Base-by-base conservation (phyloP, 2,113 vertebrate species). In the Psephotus haematonotus region DNA sequence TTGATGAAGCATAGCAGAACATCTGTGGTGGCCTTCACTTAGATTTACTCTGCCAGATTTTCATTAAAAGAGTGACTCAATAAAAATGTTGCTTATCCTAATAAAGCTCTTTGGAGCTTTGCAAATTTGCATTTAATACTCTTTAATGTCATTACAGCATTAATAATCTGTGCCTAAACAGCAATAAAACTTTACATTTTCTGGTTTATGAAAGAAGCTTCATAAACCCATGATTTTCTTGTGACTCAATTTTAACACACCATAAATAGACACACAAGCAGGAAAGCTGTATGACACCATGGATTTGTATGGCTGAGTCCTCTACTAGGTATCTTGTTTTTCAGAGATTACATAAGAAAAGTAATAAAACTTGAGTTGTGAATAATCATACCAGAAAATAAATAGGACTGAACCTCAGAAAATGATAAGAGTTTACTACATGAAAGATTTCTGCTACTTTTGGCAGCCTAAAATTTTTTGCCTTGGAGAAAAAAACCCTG, bases 121-220 rank as follows among this genome's bases (percentile, higher is more conserved):
- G 33, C 65, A 97, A 97, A 98, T 97, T 97, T 97, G 93, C 94
- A 98, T 97, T 97, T 97, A 97, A 97, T 98, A 94, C n/a, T 67
- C 85, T 95, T 98, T 97, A 97, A 94, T 97, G 94, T 93, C 96
- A 97, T 97, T 96, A 96, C 50, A 65, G 85, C 92, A 97, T 97
- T 97, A 98, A 97, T 98, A 98, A 98, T 96, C 95, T 97, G 82
- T 97, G 96, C 93, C 96, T 96, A 96, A 97, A 97, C 86, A 97
- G 85, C 93, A 92, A 94, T 97, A 96, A 96, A 97, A 95, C 80
- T 94, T 96, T 80, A 82, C 69, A 94, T 91, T 95, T 96, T 95
- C 86, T 92, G 46, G 76, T 96, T 97, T 97, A 97, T 93, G 82
- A 93, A 96, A 92, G 57, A 93, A 96, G 74, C 69, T 97, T 96